Conservation (phyloP, 2,888 invertebrate species). For the Pseudanteris insignis region DNA sequence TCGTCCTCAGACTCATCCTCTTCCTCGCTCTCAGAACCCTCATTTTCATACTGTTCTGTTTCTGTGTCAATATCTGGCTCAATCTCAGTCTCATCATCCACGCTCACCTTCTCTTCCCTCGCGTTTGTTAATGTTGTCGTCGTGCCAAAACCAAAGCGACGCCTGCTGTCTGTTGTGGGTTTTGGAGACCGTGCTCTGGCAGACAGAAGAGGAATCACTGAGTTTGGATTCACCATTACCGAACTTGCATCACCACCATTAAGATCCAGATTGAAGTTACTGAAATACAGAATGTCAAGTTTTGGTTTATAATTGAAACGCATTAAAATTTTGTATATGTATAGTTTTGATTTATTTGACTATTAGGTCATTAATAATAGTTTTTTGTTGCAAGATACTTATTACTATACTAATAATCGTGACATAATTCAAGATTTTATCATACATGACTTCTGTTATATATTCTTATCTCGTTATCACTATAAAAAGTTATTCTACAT, state of each 20-base stretch:
- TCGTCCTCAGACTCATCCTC: conserved; percentile 46
- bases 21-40: conserved; percentile 44
- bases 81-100: conserved; percentile 50
- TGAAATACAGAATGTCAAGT: too few relatives aligned
- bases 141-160: conserved; percentile 56
- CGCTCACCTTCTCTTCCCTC: conserved; percentile 51
- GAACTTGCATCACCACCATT: conserved; percentile 78
- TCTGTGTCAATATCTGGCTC: conserved; percentile 61
- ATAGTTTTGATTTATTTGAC: too few relatives aligned
- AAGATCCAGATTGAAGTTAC: conserved; percentile 75
- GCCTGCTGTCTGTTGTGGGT: conserved; percentile 27
- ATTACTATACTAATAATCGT: too few relatives aligned
- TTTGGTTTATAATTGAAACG: too few relatives aligned
- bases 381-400: too few relatives aligned
- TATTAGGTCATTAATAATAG: too few relatives aligned
- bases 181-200: conserved; percentile 50
- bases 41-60: conserved; percentile 61
- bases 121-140: neutral
- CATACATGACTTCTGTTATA: too few relatives aligned
- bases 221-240: conserved; percentile 90
- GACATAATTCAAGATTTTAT: neutral
- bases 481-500: too few relatives aligned
- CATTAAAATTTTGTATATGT: too few relatives aligned
- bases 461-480: too few relatives aligned
- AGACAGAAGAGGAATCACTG: conserved; percentile 82